A percentile compares a stretch with the other conserved stretches of the same genome.
Conservation (phyloP, 1,140 invertebrate species). For the Aphelinus atriplicis region DNA sequence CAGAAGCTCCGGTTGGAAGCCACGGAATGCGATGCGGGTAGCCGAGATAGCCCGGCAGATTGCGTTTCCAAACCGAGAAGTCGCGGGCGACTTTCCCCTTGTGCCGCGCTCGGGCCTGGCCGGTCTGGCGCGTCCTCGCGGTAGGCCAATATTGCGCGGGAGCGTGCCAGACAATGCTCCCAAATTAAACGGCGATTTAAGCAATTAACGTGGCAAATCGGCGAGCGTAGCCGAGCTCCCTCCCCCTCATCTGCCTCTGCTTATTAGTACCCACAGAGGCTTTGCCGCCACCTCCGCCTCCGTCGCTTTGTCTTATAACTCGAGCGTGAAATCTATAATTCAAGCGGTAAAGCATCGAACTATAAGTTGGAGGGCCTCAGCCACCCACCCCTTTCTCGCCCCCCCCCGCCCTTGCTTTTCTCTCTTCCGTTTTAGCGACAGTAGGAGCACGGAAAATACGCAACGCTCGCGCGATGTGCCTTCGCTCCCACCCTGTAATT, state of each 20-base stretch:
- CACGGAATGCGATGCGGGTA: too few species aligned
- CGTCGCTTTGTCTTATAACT: constrained; percentile 38
- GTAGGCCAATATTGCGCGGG: constrained; percentile 5
- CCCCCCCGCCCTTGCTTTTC: not conserved
- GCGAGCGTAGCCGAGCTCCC: not conserved
- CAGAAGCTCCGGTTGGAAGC: too few species aligned
- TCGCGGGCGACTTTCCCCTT: too few species aligned
- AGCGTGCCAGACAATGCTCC: constrained; percentile 24
- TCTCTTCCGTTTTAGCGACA: not conserved
- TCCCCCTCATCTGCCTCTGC: not conserved
- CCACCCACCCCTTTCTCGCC: too few species aligned
- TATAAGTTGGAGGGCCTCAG: too few species aligned
- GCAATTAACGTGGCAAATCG: constrained; percentile 28
- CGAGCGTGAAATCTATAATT: constrained; percentile 47
- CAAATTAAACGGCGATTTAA: constrained; percentile 38
- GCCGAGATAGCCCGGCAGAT: too few species aligned
- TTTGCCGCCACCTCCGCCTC: not conserved
- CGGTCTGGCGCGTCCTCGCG: not conserved
- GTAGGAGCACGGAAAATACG: not conserved
- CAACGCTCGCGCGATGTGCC: not conserved
- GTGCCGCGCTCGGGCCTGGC: too few species aligned
- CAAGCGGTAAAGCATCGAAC: constrained; percentile 32
- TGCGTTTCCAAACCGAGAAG: too few species aligned
- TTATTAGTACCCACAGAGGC: constrained; percentile 1
- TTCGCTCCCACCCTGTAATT: constrained; percentile 16